Percentiles rank a stretch among this genome's conserved stretches.
phyloP scores from a whole-genome alignment of 2,888 invertebrate species.

The Sylvicola cinctus region DNA sequence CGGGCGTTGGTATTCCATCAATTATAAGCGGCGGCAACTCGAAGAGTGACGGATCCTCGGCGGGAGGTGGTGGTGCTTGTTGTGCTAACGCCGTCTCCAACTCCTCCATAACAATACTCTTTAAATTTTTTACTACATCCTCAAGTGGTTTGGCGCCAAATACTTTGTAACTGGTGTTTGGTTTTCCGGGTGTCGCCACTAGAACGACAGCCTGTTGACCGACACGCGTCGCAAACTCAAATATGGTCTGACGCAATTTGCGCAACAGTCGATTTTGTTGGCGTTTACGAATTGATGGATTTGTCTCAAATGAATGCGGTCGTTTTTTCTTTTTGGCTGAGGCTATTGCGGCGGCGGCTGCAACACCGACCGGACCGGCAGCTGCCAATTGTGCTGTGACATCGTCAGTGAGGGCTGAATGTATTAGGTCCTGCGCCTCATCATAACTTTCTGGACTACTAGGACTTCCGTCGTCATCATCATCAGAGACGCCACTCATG shows the following conservation, averaged over 20 bases:
- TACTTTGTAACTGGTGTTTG: constrained; percentile 88
- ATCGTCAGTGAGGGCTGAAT: constrained; percentile 74
- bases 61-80: constrained; percentile 62
- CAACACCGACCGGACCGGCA: constrained; percentile 93
- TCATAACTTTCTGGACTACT: constrained; percentile 58
- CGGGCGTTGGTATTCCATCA: constrained; percentile 94
- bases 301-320: constrained; percentile 91
- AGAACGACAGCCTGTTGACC: constrained; percentile 94
- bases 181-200: constrained; percentile 90
- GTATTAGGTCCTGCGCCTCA: constrained; percentile 65
- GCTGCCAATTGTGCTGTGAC: constrained; percentile 91
- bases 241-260: constrained; percentile 82
- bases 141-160: constrained; percentile 94
- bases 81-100: constrained; percentile 82
- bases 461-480: constrained; percentile 68
- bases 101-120: constrained; percentile 86
- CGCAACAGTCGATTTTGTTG: constrained; percentile 84
- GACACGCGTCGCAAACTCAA: constrained; percentile 90
- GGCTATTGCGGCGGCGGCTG: constrained; percentile 90
- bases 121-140: constrained; percentile 81
- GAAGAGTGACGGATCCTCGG: constrained; percentile 80
- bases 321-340: constrained; percentile 89
- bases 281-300: constrained; percentile 86
- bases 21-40: constrained; percentile 91
- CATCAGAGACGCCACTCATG: constrained; percentile 42